Conservation (phyloP, 2,797 vertebrate species). For the Epinephelus awoara region DNA sequence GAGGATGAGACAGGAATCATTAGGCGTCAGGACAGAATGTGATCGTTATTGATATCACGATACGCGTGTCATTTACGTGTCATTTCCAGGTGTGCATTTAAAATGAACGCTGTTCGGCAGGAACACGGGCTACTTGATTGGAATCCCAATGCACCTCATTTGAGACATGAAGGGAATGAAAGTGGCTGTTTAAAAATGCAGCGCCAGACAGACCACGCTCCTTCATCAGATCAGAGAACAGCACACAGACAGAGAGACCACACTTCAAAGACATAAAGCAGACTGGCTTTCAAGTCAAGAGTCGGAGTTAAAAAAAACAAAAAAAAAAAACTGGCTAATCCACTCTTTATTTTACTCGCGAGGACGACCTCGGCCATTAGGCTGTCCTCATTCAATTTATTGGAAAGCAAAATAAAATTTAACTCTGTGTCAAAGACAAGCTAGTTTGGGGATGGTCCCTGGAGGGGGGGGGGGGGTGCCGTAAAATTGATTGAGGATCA, state of each 20-base stretch:
- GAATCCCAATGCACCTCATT: slow-evolving; percentile 68
- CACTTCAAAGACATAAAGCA: slow-evolving; percentile 50
- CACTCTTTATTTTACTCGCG: slow-evolving; percentile 19
- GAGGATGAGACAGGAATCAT: not conserved
- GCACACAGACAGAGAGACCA: slow-evolving; percentile 35
- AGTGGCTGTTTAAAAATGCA: slow-evolving; percentile 65
- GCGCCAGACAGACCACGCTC: slow-evolving; percentile 27
- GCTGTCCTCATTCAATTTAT: slow-evolving; percentile 27
- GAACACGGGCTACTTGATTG: slow-evolving; percentile 49
- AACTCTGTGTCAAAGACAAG: slow-evolving; percentile 31
- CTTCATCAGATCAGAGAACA: slow-evolving; percentile 52
- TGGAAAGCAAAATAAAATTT: slow-evolving; percentile 31
- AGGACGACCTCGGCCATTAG: slow-evolving; percentile 10
- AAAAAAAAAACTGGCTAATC: not conserved
- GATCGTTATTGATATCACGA: slow-evolving; percentile 6
- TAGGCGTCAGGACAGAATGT: not conserved
- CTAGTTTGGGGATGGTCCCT: slow-evolving; percentile 56
- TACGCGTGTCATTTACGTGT: slow-evolving; percentile 19
- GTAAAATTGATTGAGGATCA: slow-evolving; percentile 72
- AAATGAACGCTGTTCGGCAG: slow-evolving; percentile 13
- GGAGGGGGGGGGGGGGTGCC: slow-evolving; percentile 10
- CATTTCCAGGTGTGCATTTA: slow-evolving; percentile 35
- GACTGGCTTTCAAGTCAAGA: slow-evolving; percentile 32
- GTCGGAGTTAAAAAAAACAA: not conserved
- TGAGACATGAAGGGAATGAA: slow-evolving; percentile 62